Evolutionary conservation across 1,140 invertebrate species (phyloP), one percentile per base, ranked within the genome.

Genomic region (Aphelenchoides avenae): DNA sequence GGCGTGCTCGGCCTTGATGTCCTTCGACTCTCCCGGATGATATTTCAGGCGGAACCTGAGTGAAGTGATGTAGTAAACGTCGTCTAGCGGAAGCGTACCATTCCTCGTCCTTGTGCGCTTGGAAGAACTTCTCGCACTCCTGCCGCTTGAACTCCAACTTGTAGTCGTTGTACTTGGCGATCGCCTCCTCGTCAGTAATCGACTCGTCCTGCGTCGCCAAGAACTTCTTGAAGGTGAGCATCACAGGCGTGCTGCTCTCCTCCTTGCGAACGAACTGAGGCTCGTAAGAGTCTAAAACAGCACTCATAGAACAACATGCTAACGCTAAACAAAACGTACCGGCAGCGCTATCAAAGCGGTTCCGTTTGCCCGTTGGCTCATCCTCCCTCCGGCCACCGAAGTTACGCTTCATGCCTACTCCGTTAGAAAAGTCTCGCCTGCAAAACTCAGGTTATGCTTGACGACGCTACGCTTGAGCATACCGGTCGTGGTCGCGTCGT

Each of bases 11-110:
- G 90, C 86, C 80, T 89, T 90, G 36, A 88, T 81, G 79, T 89
- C 92, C 5, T 87, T 83, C 47, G 87, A 89, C 71, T 96, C 91
- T 80, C 95, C 91, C 3, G 94, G 94, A 81, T 97, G 92, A 78
- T 97, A 98, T 81, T 97, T 97, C 61, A 89, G 85, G 80, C 93
- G 92, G 82, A 99, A 98, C 94, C 94, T 98, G 79, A n/a, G n/a
- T n/a, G 30, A 41, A 34, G 55, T 15, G 43, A 39, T 33, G 24
- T 33, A 30, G 24, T 13, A 39, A 57, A 54, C 27, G 33, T 66
- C 13, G 20, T 42, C 24, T 9, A 51, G 29, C 29, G 31, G 36
- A 34, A 52, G 64, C 86, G 84, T 84, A 98, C 95, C 95, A 99
- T 86, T 99, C 94, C 79, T 99, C 94, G 77, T 98, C 93, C 81